phyloP scores from a whole-genome alignment of 2,888 invertebrate species.

The Entomobrya multifasciata region DNA sequence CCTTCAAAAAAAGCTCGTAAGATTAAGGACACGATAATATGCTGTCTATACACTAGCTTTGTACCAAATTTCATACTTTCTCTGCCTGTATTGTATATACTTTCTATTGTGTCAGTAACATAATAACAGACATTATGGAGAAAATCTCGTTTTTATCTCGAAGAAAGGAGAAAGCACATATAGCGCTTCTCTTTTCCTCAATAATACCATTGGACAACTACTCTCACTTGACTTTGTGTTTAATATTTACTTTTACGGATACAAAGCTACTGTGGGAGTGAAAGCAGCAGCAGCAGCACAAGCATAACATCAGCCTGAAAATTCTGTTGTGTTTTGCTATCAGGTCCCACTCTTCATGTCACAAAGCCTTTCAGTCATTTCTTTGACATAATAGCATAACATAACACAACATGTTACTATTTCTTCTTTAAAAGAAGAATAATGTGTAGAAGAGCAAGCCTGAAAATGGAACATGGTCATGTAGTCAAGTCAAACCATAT shows the following conservation, averaged over 20 bases:
- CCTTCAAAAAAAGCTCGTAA: slow-evolving; percentile 57
- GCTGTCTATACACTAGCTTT: not conserved
- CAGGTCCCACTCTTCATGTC: slow-evolving; percentile 18
- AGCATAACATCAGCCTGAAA: not conserved
- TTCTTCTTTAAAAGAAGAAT: slow-evolving; percentile 21
- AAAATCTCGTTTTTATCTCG: slow-evolving; percentile 33
- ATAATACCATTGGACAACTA: slow-evolving; percentile 9
- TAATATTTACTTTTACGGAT: slow-evolving; percentile 29
- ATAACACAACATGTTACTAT: slow-evolving; percentile 29
- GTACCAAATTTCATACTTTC: too few relatives aligned
- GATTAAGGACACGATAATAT: slow-evolving; percentile 66
- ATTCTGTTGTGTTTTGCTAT: slow-evolving; percentile 12
- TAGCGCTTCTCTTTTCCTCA: not conserved
- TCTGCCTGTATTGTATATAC: too few relatives aligned
- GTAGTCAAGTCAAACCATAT: too few relatives aligned
- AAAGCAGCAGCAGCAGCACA: not conserved
- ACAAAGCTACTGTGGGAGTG: not conserved
- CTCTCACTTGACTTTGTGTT: not conserved
- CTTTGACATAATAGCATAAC: slow-evolving; percentile 36
- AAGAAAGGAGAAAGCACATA: slow-evolving; percentile 13
- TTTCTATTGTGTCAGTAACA: not conserved
- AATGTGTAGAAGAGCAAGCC: not conserved
- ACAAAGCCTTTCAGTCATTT: slow-evolving; percentile 42
- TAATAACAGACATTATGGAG: slow-evolving; percentile 32
- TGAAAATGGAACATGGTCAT: not conserved